These are phyloP conservation scores for Cryptosula pallasiana DNA, from an alignment of 2,888 invertebrate species.

Conservation along the genomic window DNA sequence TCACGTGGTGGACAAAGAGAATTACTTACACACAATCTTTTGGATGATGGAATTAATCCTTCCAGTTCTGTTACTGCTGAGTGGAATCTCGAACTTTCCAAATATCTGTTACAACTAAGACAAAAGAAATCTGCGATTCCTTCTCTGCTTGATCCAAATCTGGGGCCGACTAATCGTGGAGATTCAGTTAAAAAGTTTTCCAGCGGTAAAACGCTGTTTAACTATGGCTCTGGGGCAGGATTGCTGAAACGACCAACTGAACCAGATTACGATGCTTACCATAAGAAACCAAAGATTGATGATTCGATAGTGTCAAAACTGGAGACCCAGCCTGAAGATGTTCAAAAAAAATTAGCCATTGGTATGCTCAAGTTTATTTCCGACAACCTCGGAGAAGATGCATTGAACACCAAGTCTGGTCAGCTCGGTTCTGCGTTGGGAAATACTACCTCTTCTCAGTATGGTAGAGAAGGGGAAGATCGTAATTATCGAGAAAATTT, in stretches of 20 bases:
- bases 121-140: background rate
- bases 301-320: background rate
- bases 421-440: too few species aligned
- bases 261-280: background rate
- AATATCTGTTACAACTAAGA: background rate
- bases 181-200: background rate
- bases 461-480: too few species aligned
- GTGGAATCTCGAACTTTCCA: background rate
- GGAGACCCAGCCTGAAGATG: background rate
- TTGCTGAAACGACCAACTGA: background rate
- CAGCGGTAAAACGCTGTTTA: background rate
- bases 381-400: background rate
- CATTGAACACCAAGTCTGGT: background rate
- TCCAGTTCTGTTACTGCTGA: background rate
- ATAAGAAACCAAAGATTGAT: background rate
- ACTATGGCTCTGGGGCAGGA: background rate
- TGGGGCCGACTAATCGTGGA: background rate
- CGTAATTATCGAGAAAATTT: too few species aligned
- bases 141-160: background rate
- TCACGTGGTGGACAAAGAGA: conserved; percentile 7
- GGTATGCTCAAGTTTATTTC: conserved; percentile 15
- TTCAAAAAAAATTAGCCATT: background rate
- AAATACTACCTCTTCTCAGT: too few species aligned
- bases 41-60: background rate
- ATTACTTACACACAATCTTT: background rate